These are phyloP conservation scores for Ptilodon capucinus DNA, from an alignment of 2,888 invertebrate species.

Conservation along the genomic window DNA sequence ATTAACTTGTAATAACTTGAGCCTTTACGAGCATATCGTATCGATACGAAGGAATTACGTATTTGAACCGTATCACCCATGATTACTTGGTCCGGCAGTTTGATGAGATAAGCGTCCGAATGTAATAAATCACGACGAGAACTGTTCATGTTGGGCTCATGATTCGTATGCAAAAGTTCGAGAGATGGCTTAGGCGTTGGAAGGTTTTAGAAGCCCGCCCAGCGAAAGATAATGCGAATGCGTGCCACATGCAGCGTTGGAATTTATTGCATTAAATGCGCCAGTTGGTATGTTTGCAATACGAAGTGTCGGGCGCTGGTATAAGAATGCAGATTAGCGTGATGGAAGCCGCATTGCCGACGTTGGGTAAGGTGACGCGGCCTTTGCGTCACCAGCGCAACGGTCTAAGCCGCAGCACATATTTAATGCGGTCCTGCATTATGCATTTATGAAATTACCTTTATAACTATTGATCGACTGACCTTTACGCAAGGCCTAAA, in stretches of 20 bases:
- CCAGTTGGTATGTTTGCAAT: constrained; percentile 9
- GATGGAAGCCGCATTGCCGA: constrained; percentile 64
- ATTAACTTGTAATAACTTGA: constrained; percentile 43
- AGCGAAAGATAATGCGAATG: not conserved
- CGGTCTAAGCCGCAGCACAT: constrained; percentile 24
- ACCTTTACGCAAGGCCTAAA: constrained; percentile 38
- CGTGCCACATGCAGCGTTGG: constrained; percentile 12
- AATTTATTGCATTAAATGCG: constrained; percentile 21
- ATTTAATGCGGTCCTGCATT: constrained; percentile 39
- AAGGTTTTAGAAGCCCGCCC: not conserved
- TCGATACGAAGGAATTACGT: constrained; percentile 20
- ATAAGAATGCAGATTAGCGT: constrained; percentile 63
- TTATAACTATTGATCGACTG: constrained; percentile 39
- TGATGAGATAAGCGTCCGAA: constrained; percentile 13
- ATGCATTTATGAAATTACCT: constrained; percentile 44
- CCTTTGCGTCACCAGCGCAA: constrained; percentile 36
- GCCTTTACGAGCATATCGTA: constrained; percentile 29
- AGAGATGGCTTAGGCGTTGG: not conserved
- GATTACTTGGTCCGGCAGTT: constrained; percentile 20
- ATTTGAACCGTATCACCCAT: constrained; percentile 22
- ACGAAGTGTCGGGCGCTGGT: constrained; percentile 9
- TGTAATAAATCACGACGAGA: constrained; percentile 21
- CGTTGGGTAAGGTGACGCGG: constrained; percentile 49
- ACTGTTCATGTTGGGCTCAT: too few species aligned
- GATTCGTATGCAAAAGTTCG: too few species aligned